Conservation (phyloP, 2,888 invertebrate species). For the Argynnis bischoffii region DNA sequence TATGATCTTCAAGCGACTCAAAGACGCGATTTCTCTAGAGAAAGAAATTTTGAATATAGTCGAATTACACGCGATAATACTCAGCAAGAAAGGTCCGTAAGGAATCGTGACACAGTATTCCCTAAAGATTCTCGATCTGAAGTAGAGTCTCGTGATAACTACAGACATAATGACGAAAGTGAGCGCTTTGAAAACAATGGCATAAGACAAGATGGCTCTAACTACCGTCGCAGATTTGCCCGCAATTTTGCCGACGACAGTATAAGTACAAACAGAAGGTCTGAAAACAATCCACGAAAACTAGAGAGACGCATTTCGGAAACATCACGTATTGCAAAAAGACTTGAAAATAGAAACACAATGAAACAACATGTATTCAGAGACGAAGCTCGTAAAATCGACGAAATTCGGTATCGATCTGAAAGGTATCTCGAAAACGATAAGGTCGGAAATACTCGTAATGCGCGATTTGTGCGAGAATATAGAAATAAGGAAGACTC, state of each 20-base stretch:
- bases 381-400: not conserved
- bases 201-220: not conserved
- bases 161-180: conserved; percentile 5
- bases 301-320: not conserved
- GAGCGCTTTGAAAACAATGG: not conserved
- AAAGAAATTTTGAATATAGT: not conserved
- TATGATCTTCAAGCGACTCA: not conserved
- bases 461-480: not conserved
- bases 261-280: too few relatives aligned
- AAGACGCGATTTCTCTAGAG: not conserved
- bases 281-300: too few relatives aligned
- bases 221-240: not conserved
- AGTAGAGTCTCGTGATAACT: conserved; percentile 1
- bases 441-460: not conserved
- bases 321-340: not conserved
- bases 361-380: not conserved
- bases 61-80: not conserved
- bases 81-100: not conserved
- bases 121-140: not conserved
- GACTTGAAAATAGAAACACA: not conserved
- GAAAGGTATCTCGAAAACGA: not conserved
- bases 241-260: too few relatives aligned
- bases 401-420: not conserved
- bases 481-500: not conserved
- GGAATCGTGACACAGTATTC: not conserved